Base-by-base conservation (phyloP, 2,888 invertebrate genomes). In the Drosophila mulleri region DNA sequence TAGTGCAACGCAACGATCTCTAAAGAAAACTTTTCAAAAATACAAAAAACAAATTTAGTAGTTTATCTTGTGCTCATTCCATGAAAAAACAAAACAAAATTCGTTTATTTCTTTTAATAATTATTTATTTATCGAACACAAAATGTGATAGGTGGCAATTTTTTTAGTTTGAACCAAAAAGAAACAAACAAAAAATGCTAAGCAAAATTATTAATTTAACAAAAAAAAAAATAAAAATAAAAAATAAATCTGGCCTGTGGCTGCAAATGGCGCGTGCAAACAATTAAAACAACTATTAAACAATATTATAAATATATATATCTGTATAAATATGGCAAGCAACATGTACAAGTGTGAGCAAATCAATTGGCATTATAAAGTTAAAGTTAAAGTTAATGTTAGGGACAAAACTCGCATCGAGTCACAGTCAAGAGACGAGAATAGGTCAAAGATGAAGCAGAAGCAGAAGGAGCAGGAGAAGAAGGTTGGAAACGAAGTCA, bases 1-100 rank as follows among this genome's bases (percentile, higher is more conserved):
- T 88, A 88, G 78, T 88, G 83, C 75, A 83, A 90, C 89, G 75
- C 78, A 88, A 89, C 84, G 91, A 90, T 90, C 88, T 83, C 90
- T 85, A 56, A 68, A 67, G 72, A 29, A 79, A 75, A 26, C 47
- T 78, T 75, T 78, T 80, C 69, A 63, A 81, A 77, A 79, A 81
- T 61, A 63, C 52, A 26, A 59, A 59, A 50, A 50, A 72, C 56
- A 58, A 53, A 80, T 80, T 87, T 76, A 78, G 78, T 78, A 76
- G 80, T 80, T 83, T 88, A 86, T 78, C 80, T 90, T 90, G 88
- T 85, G 90, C 86, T 89, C 86, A 86, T 86, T 86, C 86, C 86
- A 86, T 85, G 75, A 84, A 88, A 83, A 60, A 65, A 35, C 4
- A 61, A 50, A 65, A 66, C 57, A 66, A 66, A 67, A 71, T 65